Percentiles rank a stretch among this genome's conserved stretches.
These are phyloP conservation scores for Electrona antarctica DNA, from an alignment of 2,113 vertebrate species.

Conservation along the genomic window DNA sequence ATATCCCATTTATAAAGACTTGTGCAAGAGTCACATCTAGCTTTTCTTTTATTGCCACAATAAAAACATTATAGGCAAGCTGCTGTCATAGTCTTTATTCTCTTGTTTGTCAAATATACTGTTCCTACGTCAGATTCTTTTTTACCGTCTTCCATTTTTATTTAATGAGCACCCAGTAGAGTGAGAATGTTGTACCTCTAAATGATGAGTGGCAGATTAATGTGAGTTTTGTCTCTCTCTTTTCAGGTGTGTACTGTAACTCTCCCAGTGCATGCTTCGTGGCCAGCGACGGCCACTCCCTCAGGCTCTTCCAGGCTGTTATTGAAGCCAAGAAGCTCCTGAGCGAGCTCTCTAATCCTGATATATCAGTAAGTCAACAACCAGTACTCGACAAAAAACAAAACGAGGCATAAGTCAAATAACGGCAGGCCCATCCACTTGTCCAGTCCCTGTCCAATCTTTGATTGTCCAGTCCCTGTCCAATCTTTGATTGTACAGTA, in stretches of 20 bases:
- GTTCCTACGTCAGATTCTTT: background rate
- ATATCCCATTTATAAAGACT: background rate
- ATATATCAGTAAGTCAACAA: slow-evolving; percentile 90
- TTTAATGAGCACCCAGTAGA: background rate
- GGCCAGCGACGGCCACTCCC: slow-evolving; percentile 92
- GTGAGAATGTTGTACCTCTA: background rate
- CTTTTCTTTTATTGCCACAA: background rate
- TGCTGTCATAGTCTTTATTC: background rate
- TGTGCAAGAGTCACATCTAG: background rate
- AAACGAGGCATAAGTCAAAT: no score
- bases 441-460: no score
- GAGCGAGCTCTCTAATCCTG: slow-evolving; percentile 93
- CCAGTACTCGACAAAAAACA: background rate
- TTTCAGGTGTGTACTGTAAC: slow-evolving; percentile 91
- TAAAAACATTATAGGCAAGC: background rate
- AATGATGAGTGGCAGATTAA: background rate
- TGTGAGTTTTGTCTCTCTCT: slow-evolving; percentile 4
- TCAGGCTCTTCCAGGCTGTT: slow-evolving; percentile 95
- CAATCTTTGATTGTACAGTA: no score
- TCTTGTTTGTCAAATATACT: background rate
- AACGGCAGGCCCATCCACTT: no score
- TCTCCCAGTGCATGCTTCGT: slow-evolving; percentile 98
- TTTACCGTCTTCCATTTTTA: background rate
- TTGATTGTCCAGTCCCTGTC: no score
- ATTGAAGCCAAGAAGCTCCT: slow-evolving; percentile 97